These are phyloP conservation scores for Rattus rattus DNA, from an alignment of 2,113 vertebrate genomes.

Conservation along the genomic window DNA sequence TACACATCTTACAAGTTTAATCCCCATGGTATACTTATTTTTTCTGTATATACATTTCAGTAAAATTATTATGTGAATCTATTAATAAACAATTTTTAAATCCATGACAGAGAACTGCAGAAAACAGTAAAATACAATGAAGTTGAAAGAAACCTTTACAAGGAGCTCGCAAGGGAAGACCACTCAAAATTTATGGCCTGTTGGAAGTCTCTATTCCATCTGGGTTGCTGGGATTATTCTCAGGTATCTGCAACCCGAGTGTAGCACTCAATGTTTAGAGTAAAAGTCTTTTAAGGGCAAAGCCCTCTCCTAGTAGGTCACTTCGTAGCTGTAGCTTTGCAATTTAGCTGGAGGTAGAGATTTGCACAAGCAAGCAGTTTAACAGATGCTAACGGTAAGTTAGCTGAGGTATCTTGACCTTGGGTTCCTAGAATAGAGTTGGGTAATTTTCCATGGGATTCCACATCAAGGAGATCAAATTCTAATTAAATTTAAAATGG, in stretches of 20 bases:
- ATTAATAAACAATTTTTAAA: not conserved
- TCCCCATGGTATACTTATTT: not conserved
- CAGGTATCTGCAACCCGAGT: not conserved
- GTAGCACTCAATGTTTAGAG: not conserved
- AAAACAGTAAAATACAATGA: not conserved
- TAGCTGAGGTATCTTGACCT: not conserved
- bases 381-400: not conserved
- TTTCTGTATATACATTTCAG: not conserved
- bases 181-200: not conserved
- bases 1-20: not conserved
- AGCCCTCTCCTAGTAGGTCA: not conserved
- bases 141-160: not conserved
- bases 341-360: not conserved
- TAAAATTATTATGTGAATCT: not conserved
- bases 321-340: not conserved
- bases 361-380: not conserved
- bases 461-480: not conserved
- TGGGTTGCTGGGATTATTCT: not conserved
- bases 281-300: not conserved
- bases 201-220: not conserved
- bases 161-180: not conserved
- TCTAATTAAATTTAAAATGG: not conserved
- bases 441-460: not conserved
- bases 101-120: not conserved
- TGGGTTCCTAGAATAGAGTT: not conserved